Evolutionary conservation across 2,797 vertebrate genomes (phyloP).

Genomic region (Neosilurus mollespiculum): DNA sequence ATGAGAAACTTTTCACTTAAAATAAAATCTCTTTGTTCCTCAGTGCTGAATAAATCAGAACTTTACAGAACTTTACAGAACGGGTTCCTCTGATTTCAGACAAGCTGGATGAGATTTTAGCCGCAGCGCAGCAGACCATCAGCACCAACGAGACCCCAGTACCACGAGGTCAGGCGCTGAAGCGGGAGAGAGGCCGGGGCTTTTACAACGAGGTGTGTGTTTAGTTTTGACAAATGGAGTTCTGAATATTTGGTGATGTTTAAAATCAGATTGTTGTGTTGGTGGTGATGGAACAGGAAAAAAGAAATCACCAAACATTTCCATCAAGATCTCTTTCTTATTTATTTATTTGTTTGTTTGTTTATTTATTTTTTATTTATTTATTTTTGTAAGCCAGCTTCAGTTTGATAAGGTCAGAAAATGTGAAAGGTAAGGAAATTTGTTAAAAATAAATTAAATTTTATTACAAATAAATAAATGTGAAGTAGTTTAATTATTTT

Average conservation of each 20-base stretch:
- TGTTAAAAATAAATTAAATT: neutral
- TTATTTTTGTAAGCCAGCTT: neutral
- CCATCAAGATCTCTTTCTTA: neutral
- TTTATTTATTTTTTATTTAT: neutral
- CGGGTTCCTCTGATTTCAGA: conserved; percentile 66
- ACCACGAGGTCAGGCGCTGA: conserved; percentile 78
- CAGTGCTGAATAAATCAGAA: neutral
- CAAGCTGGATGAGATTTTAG: conserved; percentile 93
- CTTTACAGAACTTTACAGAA: neutral
- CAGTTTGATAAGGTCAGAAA: neutral
- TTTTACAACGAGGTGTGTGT: conserved; percentile 76
- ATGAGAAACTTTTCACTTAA: neutral
- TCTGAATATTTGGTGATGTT: neutral
- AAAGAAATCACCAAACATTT: neutral
- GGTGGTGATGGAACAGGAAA: neutral
- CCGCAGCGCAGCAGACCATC: conserved; percentile 93
- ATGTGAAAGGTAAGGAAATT: neutral
- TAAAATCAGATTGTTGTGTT: too few relatives aligned
- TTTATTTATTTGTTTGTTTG: neutral
- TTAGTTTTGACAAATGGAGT: neutral
- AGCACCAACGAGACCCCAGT: conserved; percentile 84
- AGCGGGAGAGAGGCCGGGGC: conserved; percentile 67
- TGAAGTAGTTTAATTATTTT: neutral
- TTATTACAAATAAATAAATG: too few relatives aligned
- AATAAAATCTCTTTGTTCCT: neutral